phyloP scores from a whole-genome alignment of 2,797 vertebrate species.

The Alcedo atthis region DNA sequence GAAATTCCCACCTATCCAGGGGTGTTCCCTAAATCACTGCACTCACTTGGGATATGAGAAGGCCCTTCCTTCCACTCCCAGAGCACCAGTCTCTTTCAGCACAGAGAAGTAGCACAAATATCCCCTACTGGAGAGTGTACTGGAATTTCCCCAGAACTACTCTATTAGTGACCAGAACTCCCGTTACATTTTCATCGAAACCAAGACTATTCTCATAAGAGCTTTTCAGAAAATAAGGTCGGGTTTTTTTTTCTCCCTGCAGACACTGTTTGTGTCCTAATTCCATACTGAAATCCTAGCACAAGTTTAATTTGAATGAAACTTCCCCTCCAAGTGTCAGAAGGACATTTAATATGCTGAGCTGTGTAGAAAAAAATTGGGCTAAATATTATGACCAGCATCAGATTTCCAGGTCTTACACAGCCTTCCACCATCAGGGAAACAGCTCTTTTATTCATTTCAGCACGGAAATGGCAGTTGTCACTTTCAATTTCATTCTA shows the following conservation, averaged over 20 bases:
- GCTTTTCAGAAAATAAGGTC: not conserved
- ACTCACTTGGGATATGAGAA: not conserved
- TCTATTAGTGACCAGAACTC: not conserved
- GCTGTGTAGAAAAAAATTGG: not conserved
- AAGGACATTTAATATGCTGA: not conserved
- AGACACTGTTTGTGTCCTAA: not conserved
- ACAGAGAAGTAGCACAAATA: not conserved
- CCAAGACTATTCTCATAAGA: not conserved
- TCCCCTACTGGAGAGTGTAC: not conserved
- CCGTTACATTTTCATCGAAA: not conserved
- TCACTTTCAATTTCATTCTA: constrained; percentile 46
- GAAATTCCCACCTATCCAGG: not conserved
- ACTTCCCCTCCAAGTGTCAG: constrained; percentile 18
- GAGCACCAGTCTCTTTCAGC: not conserved
- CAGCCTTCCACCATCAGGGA: not conserved
- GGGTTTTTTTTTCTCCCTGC: not conserved
- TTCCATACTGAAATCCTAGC: not conserved
- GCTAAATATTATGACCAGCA: constrained; percentile 8
- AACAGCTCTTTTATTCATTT: constrained; percentile 1
- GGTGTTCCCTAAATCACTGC: not conserved
- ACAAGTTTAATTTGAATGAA: constrained; percentile 33
- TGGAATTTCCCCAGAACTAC: not conserved
- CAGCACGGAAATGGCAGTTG: constrained; percentile 37
- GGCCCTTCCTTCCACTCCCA: not conserved
- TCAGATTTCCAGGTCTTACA: constrained; percentile 12